Base-by-base conservation (phyloP, 2,888 invertebrate genomes). In the Agrilus biguttatus region DNA sequence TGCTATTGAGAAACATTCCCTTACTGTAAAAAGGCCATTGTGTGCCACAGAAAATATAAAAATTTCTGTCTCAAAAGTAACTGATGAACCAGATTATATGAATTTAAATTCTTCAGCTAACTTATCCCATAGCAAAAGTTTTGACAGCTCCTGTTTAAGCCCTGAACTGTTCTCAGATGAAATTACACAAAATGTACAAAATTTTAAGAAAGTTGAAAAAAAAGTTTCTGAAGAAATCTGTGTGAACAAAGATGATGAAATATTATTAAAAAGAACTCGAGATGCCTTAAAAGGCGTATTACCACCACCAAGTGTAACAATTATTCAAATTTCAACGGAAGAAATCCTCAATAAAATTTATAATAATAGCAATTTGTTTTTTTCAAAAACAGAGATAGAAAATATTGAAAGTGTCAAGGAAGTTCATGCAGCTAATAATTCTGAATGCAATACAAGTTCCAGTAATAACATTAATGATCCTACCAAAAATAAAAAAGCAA, bases 271-370 rank as follows among this genome's bases (percentile, higher is more conserved):
- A 37, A 62, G 63, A 48, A 62, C 76, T 39, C 71, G 79, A 60
- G 74, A 72, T 57, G 73, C 72, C 37, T 62, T 86, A 8, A 73
- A 73, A 49, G 85, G 85, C 2, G 73, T 86, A 1, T 69, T 79
- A 8, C 85, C 86, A 17, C 86, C 85, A 8, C 84, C 83, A 1
- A 82, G 80, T 19, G 71, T 83, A 10, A 85, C 84, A 12, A 75
- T 73, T 33, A 66, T 80, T 19, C 77, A 80, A 52, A 69, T 76
- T 42, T 78, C 81, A 56, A 75, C 78, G 14, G 67, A 70, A 21
- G 78, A 79, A 56, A 78, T 81, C 63, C 70, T 85, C 14, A 66
- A 71, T 14, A 64, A 58, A 51, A 51, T 63, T 17, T 33, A 42
- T 13, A 39, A 39, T 5, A 45, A 48, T 39, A 32, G 17, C 8